Evolutionary conservation across 2,113 vertebrate species (phyloP).

Genomic region (Hippocampus comes): DNA sequence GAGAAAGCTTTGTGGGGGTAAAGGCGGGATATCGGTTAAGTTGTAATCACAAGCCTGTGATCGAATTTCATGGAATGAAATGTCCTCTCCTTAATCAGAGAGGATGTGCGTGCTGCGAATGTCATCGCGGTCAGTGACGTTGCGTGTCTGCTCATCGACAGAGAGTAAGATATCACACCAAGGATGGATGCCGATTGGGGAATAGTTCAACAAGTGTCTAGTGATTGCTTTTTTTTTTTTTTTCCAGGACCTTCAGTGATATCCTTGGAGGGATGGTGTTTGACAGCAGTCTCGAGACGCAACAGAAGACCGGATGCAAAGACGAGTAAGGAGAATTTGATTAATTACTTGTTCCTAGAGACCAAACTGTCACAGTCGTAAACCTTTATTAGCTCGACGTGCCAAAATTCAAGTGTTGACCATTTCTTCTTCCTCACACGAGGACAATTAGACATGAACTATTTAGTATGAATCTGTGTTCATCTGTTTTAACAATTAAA

Average conservation of each 20-base stretch:
- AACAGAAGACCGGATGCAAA: slow-evolving; percentile 31
- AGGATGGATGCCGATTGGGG: neutral
- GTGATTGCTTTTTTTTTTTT: neutral
- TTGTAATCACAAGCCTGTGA: neutral
- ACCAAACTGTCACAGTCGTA: neutral
- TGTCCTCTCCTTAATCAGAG: slow-evolving; percentile 48
- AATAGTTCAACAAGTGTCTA: neutral
- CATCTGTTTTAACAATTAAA: neutral
- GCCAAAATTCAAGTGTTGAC: neutral
- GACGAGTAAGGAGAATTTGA: slow-evolving; percentile 46
- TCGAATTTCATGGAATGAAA: neutral
- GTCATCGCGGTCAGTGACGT: slow-evolving; percentile 61
- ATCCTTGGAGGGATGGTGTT: slow-evolving; percentile 37
- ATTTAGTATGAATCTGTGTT: neutral
- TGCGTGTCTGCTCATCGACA: slow-evolving; percentile 67
- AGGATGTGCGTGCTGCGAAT: slow-evolving; percentile 54
- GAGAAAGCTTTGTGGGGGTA: slow-evolving; percentile 72
- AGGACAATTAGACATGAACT: neutral
- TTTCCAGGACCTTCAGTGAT: slow-evolving; percentile 61
- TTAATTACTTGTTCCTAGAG: neutral
- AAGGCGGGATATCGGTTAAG: slow-evolving; percentile 9
- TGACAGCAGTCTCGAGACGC: slow-evolving; percentile 36
- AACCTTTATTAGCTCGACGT: neutral
- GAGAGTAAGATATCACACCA: slow-evolving; percentile 57
- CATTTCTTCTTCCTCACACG: neutral